Evolutionary conservation across 2,797 vertebrate species (phyloP).

Genomic region (Labroides dimidiatus): DNA sequence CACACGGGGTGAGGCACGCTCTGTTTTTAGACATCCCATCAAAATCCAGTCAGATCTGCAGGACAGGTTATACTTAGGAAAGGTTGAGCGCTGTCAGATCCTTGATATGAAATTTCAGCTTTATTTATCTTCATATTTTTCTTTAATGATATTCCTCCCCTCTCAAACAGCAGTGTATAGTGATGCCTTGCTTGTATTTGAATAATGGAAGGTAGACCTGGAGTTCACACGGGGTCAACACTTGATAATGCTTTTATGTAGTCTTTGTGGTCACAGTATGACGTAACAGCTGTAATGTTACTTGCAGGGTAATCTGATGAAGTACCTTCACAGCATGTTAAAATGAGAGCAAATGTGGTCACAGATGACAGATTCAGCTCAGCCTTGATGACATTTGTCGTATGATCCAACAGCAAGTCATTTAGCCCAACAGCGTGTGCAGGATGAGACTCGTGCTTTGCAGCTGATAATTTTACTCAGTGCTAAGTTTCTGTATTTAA

Average conservation of each 20-base stretch:
- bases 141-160: too few relatives aligned
- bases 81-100: neutral
- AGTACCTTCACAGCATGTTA: too few relatives aligned
- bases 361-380: neutral
- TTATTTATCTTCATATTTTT: neutral
- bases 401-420: neutral
- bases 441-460: neutral
- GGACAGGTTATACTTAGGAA: neutral
- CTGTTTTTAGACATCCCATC: neutral
- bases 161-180: neutral
- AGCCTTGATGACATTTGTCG: neutral
- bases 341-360: too few relatives aligned
- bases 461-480: neutral
- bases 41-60: neutral
- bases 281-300: too few relatives aligned
- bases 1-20: neutral
- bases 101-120: neutral
- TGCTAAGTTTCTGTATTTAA: conserved; percentile 19
- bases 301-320: too few relatives aligned
- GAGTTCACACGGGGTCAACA: too few relatives aligned
- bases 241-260: too few relatives aligned
- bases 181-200: neutral
- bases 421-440: conserved; percentile 12
- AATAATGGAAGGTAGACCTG: too few relatives aligned
- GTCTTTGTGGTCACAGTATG: too few relatives aligned